A percentile compares a stretch with the other conserved stretches of the same genome.
Evolutionary conservation across 2,888 invertebrate species (phyloP).

Genomic region (Agrochola macilenta): DNA sequence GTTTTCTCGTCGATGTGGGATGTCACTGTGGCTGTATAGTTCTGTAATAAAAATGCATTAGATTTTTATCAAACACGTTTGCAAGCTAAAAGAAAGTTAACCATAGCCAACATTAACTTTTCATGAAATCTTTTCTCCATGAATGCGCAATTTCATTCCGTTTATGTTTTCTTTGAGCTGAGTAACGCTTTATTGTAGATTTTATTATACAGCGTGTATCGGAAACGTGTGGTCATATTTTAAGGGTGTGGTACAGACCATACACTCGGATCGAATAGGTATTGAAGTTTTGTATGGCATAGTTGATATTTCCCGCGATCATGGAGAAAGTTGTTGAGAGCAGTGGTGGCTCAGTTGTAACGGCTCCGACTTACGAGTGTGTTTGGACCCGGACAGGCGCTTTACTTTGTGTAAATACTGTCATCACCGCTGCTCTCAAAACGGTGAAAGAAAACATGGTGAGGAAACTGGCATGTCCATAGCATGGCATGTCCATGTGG

Average conservation of each 20-base stretch:
- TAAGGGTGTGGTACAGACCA: not conserved
- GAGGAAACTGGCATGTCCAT: too few species aligned
- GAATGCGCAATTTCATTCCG: conserved; percentile 26
- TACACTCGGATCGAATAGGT: too few species aligned
- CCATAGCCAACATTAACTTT: conserved; percentile 10
- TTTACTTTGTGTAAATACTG: too few species aligned
- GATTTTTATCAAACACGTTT: conserved; percentile 18
- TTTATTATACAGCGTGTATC: not conserved
- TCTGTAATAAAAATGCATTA: not conserved
- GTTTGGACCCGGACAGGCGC: too few species aligned
- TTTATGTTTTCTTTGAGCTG: conserved; percentile 16
- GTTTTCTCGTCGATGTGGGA: too few species aligned
- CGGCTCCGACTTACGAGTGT: too few species aligned
- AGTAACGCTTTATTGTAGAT: conserved; percentile 2
- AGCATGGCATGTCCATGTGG: too few species aligned
- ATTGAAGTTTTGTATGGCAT: not conserved
- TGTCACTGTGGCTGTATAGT: too few species aligned
- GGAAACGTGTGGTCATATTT: not conserved
- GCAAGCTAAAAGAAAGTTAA: conserved; percentile 15
- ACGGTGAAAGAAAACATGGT: too few species aligned
- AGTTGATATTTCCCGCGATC: not conserved
- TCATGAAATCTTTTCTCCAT: conserved; percentile 20
- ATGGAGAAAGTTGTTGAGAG: too few species aligned
- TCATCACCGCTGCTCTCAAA: too few species aligned
- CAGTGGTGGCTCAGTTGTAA: too few species aligned